phyloP scores from a whole-genome alignment of 2,797 vertebrate species.

The Acrocephalus scirpaceus region DNA sequence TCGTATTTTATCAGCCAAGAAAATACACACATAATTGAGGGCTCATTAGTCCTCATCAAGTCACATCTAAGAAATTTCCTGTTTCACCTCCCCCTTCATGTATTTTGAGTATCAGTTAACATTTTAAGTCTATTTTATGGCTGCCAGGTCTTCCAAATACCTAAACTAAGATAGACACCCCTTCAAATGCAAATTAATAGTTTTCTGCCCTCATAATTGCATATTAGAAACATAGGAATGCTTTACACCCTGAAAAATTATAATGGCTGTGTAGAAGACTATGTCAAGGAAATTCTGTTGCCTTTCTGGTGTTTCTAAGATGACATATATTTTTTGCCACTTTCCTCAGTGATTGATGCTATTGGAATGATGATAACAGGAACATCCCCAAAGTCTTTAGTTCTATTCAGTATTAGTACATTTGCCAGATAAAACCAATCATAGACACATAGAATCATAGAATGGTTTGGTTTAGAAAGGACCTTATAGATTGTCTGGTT shows the following conservation, averaged over 20 bases:
- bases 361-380: background rate
- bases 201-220: background rate
- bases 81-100: background rate
- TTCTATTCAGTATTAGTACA: background rate
- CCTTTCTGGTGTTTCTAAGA: background rate
- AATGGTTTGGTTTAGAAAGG: background rate
- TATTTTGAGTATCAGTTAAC: background rate
- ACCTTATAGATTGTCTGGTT: background rate
- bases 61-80: conserved; percentile 16
- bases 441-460: background rate
- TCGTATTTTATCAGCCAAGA: conserved; percentile 12
- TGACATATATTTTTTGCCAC: background rate
- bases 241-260: background rate
- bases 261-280: background rate
- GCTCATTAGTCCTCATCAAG: conserved; percentile 13
- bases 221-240: background rate
- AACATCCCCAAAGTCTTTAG: background rate
- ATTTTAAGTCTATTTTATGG: background rate
- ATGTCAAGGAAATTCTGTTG: background rate
- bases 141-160: background rate
- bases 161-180: background rate
- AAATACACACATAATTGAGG: background rate
- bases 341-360: background rate
- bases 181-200: background rate
- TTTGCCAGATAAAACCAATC: background rate